Conservation (phyloP, 1,140 invertebrate species). For the Holcopasites calliopsidis region DNA sequence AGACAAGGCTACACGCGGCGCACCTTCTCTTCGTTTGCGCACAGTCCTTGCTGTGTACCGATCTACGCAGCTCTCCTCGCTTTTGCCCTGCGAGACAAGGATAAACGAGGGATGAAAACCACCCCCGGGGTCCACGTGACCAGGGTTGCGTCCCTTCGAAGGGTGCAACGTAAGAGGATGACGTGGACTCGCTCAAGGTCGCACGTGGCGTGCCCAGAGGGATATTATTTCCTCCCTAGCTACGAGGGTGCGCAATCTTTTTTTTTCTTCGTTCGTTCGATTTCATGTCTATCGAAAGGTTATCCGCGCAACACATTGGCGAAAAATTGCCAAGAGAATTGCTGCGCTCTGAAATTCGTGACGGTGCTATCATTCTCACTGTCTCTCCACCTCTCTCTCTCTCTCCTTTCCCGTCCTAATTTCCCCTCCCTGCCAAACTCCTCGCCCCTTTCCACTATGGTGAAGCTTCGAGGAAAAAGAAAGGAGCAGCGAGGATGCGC, state of each 20-base stretch:
- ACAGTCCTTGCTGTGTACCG: background rate
- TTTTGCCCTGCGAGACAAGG: constrained; percentile 27
- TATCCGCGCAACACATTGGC: background rate
- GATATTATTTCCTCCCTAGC: constrained; percentile 48
- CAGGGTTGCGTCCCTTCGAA: constrained; percentile 62
- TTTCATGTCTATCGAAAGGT: background rate
- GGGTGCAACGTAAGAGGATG: constrained; percentile 57
- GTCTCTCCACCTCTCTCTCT: background rate
- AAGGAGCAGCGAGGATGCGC: constrained; percentile 53
- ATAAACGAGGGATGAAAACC: constrained; percentile 58
- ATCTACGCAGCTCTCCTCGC: constrained; percentile 12
- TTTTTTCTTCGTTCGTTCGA: background rate
- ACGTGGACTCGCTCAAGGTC: constrained; percentile 72
- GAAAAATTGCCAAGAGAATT: background rate
- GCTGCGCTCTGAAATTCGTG: background rate
- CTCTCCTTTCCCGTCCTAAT: background rate
- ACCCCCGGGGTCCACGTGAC: constrained; percentile 57
- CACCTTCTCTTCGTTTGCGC: background rate
- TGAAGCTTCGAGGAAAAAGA: constrained; percentile 49
- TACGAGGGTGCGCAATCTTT: constrained; percentile 31
- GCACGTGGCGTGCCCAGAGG: constrained; percentile 68
- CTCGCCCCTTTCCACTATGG: background rate
- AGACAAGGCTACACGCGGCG: too few relatives aligned
- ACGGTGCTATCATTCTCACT: background rate
- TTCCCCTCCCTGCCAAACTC: too few relatives aligned